phyloP scores from a whole-genome alignment of 2,797 vertebrate genomes.

The Sus cebifrons region DNA sequence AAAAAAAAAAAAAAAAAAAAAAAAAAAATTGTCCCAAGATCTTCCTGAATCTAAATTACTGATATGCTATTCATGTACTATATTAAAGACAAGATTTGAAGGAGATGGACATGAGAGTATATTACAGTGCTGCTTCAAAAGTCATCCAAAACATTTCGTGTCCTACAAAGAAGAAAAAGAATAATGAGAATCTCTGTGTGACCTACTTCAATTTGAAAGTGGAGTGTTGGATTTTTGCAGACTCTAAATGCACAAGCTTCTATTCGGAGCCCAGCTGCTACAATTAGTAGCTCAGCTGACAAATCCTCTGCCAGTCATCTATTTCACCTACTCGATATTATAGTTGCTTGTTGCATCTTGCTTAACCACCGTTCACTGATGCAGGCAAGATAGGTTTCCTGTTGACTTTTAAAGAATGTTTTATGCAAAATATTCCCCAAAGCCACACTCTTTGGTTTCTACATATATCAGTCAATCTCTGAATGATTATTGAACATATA shows the following conservation, averaged over 20 bases:
- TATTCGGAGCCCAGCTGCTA: background rate
- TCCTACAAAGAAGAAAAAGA: background rate
- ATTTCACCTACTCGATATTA: background rate
- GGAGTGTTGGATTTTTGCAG: background rate
- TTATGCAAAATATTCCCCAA: background rate
- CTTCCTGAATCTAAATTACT: background rate
- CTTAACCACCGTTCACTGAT: background rate
- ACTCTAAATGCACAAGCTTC: background rate
- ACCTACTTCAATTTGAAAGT: background rate
- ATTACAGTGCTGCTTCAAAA: background rate
- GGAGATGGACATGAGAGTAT: background rate
- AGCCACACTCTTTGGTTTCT: background rate
- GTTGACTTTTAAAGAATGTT: background rate
- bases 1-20: too few species aligned
- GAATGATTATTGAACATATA: background rate
- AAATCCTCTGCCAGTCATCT: background rate
- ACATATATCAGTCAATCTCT: background rate
- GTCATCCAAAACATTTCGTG: background rate
- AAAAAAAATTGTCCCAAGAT: background rate
- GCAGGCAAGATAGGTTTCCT: background rate
- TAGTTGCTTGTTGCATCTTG: background rate
- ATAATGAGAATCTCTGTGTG: background rate
- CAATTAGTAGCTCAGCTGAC: background rate
- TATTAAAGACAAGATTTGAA: background rate
- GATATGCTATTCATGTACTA: background rate